Conservation (phyloP, 1,140 invertebrate species). For the Micrasema longulum region DNA sequence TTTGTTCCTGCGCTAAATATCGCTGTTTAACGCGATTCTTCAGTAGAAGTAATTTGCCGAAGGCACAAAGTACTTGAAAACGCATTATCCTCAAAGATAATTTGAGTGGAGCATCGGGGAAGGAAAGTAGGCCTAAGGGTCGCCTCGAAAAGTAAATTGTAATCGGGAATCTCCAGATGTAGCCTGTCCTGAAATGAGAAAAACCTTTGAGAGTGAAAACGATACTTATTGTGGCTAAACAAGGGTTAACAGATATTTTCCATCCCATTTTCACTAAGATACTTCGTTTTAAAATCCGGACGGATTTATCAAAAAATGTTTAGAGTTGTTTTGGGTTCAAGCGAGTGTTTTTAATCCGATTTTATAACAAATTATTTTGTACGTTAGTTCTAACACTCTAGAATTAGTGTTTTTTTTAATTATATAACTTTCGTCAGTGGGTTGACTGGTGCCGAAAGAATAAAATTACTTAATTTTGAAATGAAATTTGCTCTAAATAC, state of each 20-base stretch:
- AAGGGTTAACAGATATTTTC: conserved; percentile 62
- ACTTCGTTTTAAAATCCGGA: too few species aligned
- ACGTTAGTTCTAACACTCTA: too few species aligned
- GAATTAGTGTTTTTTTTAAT: too few species aligned
- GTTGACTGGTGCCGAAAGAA: too few species aligned
- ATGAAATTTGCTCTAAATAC: too few species aligned
- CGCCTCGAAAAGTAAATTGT: conserved; percentile 43
- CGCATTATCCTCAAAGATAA: conserved; percentile 24
- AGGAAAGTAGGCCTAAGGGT: not conserved
- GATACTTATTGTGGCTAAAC: conserved; percentile 58
- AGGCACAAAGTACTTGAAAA: conserved; percentile 23
- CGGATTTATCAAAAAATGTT: too few species aligned
- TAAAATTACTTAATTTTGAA: too few species aligned
- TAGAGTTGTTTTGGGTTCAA: too few species aligned
- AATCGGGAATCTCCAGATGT: conserved; percentile 53
- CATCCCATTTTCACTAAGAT: too few species aligned
- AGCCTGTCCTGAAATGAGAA: conserved; percentile 45
- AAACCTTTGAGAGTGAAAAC: conserved; percentile 59
- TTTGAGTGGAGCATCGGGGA: not conserved
- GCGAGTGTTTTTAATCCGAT: too few species aligned
- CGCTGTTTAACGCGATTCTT: not conserved
- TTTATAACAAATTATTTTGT: too few species aligned
- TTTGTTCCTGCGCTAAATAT: not conserved
- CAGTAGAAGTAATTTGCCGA: not conserved
- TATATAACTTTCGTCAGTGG: too few species aligned